Conservation (phyloP, 1,140 invertebrate genomes). For the Drosophila lini region DNA sequence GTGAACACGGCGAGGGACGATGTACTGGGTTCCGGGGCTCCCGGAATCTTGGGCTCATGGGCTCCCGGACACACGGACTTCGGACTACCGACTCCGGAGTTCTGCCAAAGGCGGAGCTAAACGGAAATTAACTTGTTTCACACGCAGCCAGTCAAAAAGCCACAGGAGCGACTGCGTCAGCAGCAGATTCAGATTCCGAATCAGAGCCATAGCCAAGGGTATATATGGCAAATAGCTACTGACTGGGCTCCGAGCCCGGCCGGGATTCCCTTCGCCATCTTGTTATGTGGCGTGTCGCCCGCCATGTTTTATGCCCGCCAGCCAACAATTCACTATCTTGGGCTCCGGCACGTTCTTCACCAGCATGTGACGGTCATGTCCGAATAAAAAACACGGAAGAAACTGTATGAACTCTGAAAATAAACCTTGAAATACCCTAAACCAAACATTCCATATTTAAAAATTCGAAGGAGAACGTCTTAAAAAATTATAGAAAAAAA, state of each 20-base stretch:
- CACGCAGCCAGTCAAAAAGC: slow-evolving; percentile 55
- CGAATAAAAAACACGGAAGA: slow-evolving; percentile 11
- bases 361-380: slow-evolving; percentile 36
- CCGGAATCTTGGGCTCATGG: background rate
- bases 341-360: slow-evolving; percentile 9
- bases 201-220: slow-evolving; percentile 20
- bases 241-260: slow-evolving; percentile 16
- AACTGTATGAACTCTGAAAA: background rate
- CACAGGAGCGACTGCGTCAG: slow-evolving; percentile 35
- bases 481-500: too few relatives aligned
- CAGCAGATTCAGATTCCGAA: slow-evolving; percentile 27
- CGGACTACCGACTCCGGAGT: slow-evolving; percentile 1
- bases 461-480: too few relatives aligned
- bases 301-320: slow-evolving; percentile 49
- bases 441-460: too few relatives aligned
- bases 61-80: background rate
- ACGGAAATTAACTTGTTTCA: slow-evolving; percentile 76
- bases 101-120: slow-evolving; percentile 39
- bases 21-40: background rate
- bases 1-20: slow-evolving; percentile 48
- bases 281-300: slow-evolving; percentile 61
- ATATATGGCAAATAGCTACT: slow-evolving; percentile 6
- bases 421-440: background rate
- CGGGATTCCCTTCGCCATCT: slow-evolving; percentile 33
- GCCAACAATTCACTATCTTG: slow-evolving; percentile 50